Percentiles rank a stretch among this genome's conserved stretches.
Conservation (phyloP, 2,797 vertebrate species). For the Manis pentadactyla region DNA sequence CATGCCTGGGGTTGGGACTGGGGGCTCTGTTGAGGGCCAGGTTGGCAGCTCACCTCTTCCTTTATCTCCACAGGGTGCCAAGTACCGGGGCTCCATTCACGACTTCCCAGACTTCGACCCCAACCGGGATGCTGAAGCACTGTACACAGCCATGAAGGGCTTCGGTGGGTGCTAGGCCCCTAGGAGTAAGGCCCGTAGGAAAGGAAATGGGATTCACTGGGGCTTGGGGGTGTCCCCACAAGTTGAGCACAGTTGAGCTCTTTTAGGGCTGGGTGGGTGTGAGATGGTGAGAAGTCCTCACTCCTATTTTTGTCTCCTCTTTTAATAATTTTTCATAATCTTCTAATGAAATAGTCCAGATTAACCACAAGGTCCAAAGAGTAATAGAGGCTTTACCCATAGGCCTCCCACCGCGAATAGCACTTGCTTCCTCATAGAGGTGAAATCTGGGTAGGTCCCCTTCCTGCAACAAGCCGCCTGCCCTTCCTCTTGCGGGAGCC, state of each 20-base stretch:
- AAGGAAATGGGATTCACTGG: neutral
- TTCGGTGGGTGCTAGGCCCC: constrained; percentile 89
- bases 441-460: neutral
- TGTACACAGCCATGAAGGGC: constrained; percentile 98
- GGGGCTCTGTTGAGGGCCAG: neutral
- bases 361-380: neutral
- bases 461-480: too few species aligned
- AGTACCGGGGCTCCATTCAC: constrained; percentile 93
- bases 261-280: neutral
- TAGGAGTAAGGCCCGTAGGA: accelerated
- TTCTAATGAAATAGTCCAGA: neutral
- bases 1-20: neutral
- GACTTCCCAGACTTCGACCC: constrained; percentile 92
- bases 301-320: neutral
- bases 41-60: neutral
- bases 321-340: neutral
- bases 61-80: constrained; percentile 85
- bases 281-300: neutral
- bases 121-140: constrained; percentile 91
- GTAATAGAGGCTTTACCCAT: neutral
- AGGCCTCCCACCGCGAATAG: neutral
- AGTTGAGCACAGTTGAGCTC: neutral
- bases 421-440: too few species aligned
- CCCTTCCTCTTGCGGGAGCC: neutral
- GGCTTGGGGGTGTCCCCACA: neutral